Percentiles rank a stretch among this genome's conserved stretches.
Conservation (phyloP, 2,888 invertebrate genomes). For the Brachylomia viminalis region DNA sequence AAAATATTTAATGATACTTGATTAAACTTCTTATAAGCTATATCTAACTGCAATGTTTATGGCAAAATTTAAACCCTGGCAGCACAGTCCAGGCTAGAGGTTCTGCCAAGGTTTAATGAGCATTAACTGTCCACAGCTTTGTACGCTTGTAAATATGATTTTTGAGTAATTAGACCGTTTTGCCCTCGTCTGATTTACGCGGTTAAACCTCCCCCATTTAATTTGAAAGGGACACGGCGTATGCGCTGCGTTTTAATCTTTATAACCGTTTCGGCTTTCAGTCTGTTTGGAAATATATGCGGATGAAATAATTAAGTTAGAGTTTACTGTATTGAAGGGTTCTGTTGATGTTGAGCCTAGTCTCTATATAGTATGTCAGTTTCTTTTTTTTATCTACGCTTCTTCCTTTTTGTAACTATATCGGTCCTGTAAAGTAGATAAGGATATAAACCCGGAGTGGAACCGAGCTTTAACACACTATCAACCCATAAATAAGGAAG, state of each 20-base stretch:
- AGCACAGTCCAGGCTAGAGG: slow-evolving; percentile 14
- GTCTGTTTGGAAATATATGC: slow-evolving; percentile 36
- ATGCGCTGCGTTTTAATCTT: slow-evolving; percentile 64
- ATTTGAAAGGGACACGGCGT: slow-evolving; percentile 75
- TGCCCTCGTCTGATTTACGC: slow-evolving; percentile 78
- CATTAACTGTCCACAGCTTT: slow-evolving; percentile 79
- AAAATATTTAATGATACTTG: neutral
- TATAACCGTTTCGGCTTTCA: slow-evolving; percentile 56
- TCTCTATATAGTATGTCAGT: neutral
- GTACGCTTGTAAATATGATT: slow-evolving; percentile 80
- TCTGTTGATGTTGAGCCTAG: slow-evolving; percentile 12
- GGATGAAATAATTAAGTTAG: slow-evolving; percentile 50
- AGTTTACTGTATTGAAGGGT: slow-evolving; percentile 14
- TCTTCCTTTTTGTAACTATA: neutral
- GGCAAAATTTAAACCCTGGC: slow-evolving; percentile 20
- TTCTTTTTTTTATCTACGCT: neutral
- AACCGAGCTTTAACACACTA: slow-evolving; percentile 3
- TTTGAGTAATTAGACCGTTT: slow-evolving; percentile 85
- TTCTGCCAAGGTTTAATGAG: slow-evolving; percentile 76
- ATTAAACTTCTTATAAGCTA: neutral
- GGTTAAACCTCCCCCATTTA: slow-evolving; percentile 77
- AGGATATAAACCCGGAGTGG: neutral
- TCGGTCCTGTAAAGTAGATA: neutral
- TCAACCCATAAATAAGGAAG: slow-evolving; percentile 39
- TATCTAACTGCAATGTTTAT: neutral